Evolutionary conservation across 1,140 invertebrate species (phyloP), one percentile per base, ranked within the genome.

Genomic region (Cydia strobilella): DNA sequence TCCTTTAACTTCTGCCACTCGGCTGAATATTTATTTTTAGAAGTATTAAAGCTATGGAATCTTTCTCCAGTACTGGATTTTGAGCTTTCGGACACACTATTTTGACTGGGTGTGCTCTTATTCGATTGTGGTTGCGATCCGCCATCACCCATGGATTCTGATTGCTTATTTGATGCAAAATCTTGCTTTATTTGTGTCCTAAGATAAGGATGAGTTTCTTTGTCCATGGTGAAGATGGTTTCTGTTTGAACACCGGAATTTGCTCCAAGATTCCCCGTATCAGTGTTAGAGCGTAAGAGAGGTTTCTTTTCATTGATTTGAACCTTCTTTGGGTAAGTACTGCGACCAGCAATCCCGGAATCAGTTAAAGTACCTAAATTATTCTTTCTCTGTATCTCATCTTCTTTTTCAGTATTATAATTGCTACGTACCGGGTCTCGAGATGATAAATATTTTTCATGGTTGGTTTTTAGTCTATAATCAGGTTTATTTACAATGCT

Each of bases 281-380:
- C 88, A 20, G 88, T 90, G 73, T 90, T 88, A 9, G 83, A 79
- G 54, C 88, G 81, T 10, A 82, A 27, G 48, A 88, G 78, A 18
- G 84, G 82, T 75, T 84, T 86, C 71, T 80, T 79, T 48, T 76
- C 18, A 51, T 80, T 79, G 7, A 73, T 76, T 74, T 76, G 74
- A 39, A 79, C 76, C 31, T 73, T 77, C 77, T 80, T 87, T 27
- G 90, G 90, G 74, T 84, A 91, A 59, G 90, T 91, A 72, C 86
- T 84, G 72, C 66, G 20, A 23, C 54, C 54, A 10, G 54, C 18
- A 59, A n/a, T 4, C n/a, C 20, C 9, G n/a, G 54, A 20, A 23
- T 59, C 54, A 59, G 9, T 12, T 23, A 12, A 20, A 59, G 23
- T 10, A 23, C 54, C 54, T 23, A 23, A 23, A 59, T 59, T 59